Conservation (phyloP, 2,888 invertebrate species). For the Ophonus ardosiacus region DNA sequence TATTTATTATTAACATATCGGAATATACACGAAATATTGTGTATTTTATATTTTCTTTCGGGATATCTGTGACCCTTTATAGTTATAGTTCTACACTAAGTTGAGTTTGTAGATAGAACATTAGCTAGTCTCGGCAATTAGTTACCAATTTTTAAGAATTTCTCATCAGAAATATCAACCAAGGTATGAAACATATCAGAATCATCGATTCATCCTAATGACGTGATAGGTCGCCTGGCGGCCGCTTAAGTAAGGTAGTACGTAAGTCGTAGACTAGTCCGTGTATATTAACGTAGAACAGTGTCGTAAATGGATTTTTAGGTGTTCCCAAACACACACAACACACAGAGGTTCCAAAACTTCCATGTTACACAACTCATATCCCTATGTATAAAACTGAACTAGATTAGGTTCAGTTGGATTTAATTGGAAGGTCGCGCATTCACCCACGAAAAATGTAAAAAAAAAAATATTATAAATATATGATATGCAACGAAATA, state of each 20-base stretch:
- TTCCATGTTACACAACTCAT: constrained; percentile 39
- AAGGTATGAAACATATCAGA: constrained; percentile 77
- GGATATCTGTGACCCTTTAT: neutral
- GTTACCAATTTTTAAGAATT: constrained; percentile 53
- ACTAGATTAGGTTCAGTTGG: constrained; percentile 68
- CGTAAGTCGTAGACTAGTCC: constrained; percentile 51
- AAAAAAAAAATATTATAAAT: neutral
- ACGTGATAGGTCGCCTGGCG: constrained; percentile 61
- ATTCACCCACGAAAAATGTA: neutral
- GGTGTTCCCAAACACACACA: constrained; percentile 22
- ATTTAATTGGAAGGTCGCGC: constrained; percentile 72
- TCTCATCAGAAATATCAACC: constrained; percentile 73
- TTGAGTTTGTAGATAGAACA: constrained; percentile 40
- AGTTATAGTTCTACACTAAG: constrained; percentile 27
- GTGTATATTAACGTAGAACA: constrained; percentile 47
- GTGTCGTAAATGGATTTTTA: constrained; percentile 47
- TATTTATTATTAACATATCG: no score
- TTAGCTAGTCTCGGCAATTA: constrained; percentile 45
- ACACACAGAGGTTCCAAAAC: constrained; percentile 35
- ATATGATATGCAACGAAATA: neutral
- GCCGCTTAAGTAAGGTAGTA: constrained; percentile 61
- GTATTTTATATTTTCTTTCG: neutral
- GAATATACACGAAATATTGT: no score
- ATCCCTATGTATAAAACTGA: constrained; percentile 33
- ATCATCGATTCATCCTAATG: constrained; percentile 68